These are phyloP conservation scores for Erebia aethiops DNA, from an alignment of 2,888 invertebrate species.

Conservation along the genomic window DNA sequence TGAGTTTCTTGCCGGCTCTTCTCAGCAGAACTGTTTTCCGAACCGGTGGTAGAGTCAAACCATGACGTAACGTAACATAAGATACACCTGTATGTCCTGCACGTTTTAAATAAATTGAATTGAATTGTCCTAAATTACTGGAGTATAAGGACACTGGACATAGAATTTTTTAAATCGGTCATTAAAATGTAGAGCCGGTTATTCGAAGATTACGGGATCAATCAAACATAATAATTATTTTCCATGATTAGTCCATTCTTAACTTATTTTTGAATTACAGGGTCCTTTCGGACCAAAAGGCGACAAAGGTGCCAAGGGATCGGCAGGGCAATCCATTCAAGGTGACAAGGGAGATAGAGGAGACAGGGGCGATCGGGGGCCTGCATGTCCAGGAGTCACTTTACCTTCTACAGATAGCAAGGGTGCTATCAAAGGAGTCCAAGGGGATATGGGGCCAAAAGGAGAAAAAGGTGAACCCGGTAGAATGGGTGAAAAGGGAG, in stretches of 20 bases:
- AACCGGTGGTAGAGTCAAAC: no score
- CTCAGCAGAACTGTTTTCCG: no score
- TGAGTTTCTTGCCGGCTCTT: no score
- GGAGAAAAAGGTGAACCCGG: slow-evolving; percentile 85
- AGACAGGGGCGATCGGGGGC: slow-evolving; percentile 78
- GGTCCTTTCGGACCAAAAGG: slow-evolving; percentile 88
- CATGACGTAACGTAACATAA: no score
- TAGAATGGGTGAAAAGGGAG: slow-evolving; percentile 86
- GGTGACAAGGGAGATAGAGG: slow-evolving; percentile 86
- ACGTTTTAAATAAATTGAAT: no score
- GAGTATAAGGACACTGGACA: neutral
- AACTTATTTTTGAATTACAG: slow-evolving; percentile 55
- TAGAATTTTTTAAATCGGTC: neutral
- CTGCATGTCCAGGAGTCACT: slow-evolving; percentile 58
- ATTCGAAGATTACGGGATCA: no score
- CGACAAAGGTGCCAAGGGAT: slow-evolving; percentile 86
- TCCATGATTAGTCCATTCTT: neutral
- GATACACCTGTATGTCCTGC: no score
- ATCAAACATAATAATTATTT: neutral
- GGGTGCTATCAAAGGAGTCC: slow-evolving; percentile 66
- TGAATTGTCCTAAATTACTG: neutral
- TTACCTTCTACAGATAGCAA: slow-evolving; percentile 62
- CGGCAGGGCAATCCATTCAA: slow-evolving; percentile 74
- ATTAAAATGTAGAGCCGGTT: neutral
- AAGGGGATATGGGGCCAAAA: slow-evolving; percentile 82